Base-by-base conservation (phyloP, 2,888 invertebrate genomes). In the Flexamia atlantica region DNA sequence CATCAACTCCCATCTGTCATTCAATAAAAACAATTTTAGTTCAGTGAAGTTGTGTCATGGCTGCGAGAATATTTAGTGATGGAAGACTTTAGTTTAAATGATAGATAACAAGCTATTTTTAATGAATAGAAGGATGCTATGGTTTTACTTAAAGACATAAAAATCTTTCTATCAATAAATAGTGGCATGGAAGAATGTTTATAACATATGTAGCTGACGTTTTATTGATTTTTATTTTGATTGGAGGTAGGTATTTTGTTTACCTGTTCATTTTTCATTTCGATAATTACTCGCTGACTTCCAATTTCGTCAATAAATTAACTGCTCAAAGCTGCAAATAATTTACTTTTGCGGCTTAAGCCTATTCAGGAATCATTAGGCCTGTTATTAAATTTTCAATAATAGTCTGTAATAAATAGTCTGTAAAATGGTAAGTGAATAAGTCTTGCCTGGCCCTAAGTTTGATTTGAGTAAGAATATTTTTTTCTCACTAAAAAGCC, bases 121-220 rank as follows among this genome's bases (percentile, higher is more conserved):
- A 32, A 30, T 30, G 28, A 30, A 2, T 7, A 28, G 28, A 14
- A 30, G n/a, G 32, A 32, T 70, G 70, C 40, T 70, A 70, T 36
- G 70, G n/a, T 36, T 28, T 70, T 70, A n/a, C 20, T 12, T 12
- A 70, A 2, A 40, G 20, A 70, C 70, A 12, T 70, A 23, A 23
- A 70, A 2, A n/a, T 36, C 2, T 12, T n/a, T 20, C 28, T 7
- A 3, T 23, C 7, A 70, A 70, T 70, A 40, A 36, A 36, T n/a
- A 70, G 36, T 70, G 76, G 46, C 28, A 76, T 76, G 76, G 76
- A 25, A 76, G 76, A 76, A 76, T 76, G 76, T 76, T 46, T 25
- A 76, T 46, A 46, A 28, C 76, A 46, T 46, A 76, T 46, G 42
- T 76, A 28, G 76, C 25, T 28, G 46, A 76, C 40, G 42, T 76